Evolutionary conservation across 1,140 invertebrate genomes (phyloP).

Genomic region (Cyphomyrmex costatus): DNA sequence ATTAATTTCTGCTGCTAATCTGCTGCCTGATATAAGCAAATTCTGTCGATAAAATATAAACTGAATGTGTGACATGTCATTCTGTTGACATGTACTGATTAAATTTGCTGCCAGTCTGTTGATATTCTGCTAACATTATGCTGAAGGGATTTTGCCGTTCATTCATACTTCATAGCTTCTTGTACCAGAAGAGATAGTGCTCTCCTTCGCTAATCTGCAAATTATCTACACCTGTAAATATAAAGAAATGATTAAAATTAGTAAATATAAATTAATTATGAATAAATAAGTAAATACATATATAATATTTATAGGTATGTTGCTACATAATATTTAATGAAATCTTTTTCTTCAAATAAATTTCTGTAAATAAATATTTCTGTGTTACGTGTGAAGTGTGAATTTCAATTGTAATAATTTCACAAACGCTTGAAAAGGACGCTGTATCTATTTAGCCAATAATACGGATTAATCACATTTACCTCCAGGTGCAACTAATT

Average conservation of each 20-base stretch:
- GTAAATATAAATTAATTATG: too few species aligned
- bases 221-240: conserved; percentile 92
- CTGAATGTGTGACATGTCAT: too few species aligned
- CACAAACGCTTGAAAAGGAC: too few species aligned
- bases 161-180: conserved; percentile 91
- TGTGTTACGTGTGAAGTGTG: background rate
- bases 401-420: too few species aligned
- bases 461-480: conserved; percentile 30
- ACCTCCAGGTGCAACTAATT: conserved; percentile 94
- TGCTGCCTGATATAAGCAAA: too few species aligned
- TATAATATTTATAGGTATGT: background rate
- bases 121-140: too few species aligned
- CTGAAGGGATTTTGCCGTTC: conserved; percentile 2
- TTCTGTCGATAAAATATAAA: too few species aligned
- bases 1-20: too few species aligned
- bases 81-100: too few species aligned
- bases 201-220: conserved; percentile 93
- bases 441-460: too few species aligned
- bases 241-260: background rate
- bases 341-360: background rate
- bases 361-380: background rate
- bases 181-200: conserved; percentile 96
- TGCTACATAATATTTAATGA: background rate
- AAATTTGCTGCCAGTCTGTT: too few species aligned
- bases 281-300: background rate